phyloP scores from a whole-genome alignment of 1,140 invertebrate genomes.

The Mamestra configurata region DNA sequence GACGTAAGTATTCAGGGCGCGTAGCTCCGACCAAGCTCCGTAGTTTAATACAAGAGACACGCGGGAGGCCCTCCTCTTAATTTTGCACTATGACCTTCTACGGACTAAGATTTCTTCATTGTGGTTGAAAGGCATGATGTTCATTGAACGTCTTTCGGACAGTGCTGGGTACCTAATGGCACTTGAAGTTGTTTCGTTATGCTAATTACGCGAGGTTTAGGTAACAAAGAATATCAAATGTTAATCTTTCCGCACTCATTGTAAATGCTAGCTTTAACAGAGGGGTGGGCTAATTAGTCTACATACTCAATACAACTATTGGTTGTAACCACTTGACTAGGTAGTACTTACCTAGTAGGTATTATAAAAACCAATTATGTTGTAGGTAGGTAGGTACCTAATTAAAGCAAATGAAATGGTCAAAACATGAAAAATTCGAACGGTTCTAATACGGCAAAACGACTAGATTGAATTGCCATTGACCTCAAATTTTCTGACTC shows the following conservation, averaged over 20 bases:
- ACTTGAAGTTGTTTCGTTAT: not conserved
- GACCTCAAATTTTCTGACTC: too few relatives aligned
- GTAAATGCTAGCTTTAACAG: not conserved
- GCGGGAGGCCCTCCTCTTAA: constrained; percentile 40
- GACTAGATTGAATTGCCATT: too few relatives aligned
- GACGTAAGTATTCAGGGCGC: constrained; percentile 71
- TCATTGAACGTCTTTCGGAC: constrained; percentile 35
- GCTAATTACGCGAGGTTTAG: constrained; percentile 1
- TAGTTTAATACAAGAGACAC: constrained; percentile 23
- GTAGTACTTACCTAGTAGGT: too few relatives aligned
- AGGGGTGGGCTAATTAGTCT: not conserved
- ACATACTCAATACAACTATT: too few relatives aligned
- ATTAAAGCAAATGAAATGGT: too few relatives aligned
- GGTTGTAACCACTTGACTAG: too few relatives aligned
- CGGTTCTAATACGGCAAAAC: too few relatives aligned
- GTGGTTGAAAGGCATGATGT: constrained; percentile 39
- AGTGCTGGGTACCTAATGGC: constrained; percentile 5
- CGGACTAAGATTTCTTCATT: constrained; percentile 54
- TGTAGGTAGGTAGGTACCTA: too few relatives aligned
- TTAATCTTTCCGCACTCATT: constrained; percentile 43
- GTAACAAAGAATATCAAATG: constrained; percentile 2
- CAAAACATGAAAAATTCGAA: too few relatives aligned
- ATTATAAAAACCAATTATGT: too few relatives aligned
- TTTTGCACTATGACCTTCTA: constrained; percentile 55
- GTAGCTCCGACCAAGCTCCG: constrained; percentile 49